phyloP scores from a whole-genome alignment of 2,113 vertebrate genomes.

The Misgurnus mizolepis region DNA sequence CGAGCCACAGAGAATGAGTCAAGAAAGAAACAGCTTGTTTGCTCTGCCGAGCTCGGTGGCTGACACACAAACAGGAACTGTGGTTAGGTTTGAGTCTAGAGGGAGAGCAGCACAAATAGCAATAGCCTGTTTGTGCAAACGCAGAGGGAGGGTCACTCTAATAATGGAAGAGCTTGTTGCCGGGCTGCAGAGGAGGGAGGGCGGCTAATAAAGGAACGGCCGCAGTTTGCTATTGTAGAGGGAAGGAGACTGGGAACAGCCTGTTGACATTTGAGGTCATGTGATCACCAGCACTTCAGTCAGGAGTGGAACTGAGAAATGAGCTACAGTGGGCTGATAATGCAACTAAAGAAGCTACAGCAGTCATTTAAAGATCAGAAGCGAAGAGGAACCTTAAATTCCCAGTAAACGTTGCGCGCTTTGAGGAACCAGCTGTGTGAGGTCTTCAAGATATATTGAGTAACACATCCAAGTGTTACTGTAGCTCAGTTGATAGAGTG shows the following conservation, averaged over 20 bases:
- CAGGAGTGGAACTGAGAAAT: conserved; percentile 43
- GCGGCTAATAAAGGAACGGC: conserved; percentile 52
- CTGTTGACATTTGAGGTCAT: conserved; percentile 59
- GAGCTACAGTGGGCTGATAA: conserved; percentile 35
- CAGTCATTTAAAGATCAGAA: conserved; percentile 54
- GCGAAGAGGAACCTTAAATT: conserved; percentile 49
- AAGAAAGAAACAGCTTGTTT: conserved; percentile 62
- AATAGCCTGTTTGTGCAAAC: conserved; percentile 55
- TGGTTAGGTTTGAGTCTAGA: conserved; percentile 53
- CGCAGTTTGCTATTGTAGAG: conserved; percentile 46
- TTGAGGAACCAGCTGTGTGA: neutral
- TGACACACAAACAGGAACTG: conserved; percentile 56
- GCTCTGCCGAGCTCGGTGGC: conserved; percentile 43
- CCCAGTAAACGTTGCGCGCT: neutral
- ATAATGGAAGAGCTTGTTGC: conserved; percentile 51
- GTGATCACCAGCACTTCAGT: conserved; percentile 52
- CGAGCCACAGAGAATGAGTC: conserved; percentile 31
- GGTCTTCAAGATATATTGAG: neutral
- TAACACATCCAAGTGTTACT: no score
- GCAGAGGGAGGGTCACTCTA: conserved; percentile 36
- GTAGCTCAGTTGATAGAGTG: no score
- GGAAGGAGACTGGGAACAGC: conserved; percentile 49
- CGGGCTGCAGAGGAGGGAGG: conserved; percentile 43
- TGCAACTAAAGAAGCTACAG: conserved; percentile 50
- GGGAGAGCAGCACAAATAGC: conserved; percentile 50